Evolutionary conservation across 2,888 invertebrate species (phyloP).

Genomic region (Cheilosia impressa): DNA sequence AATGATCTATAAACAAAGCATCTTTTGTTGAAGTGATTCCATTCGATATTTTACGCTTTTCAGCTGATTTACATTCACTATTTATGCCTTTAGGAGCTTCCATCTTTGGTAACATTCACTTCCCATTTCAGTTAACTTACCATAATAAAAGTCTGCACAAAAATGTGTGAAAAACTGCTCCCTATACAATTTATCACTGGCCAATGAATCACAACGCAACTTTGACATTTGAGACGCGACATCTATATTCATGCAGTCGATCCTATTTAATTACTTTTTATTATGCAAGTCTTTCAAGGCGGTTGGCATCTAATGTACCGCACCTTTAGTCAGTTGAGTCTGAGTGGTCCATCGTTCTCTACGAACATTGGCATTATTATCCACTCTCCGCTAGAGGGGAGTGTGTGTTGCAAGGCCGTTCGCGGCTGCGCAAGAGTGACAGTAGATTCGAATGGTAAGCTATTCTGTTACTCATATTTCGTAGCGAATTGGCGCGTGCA

Average conservation of each 20-base stretch:
- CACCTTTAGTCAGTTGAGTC: constrained; percentile 26
- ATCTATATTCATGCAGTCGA: constrained; percentile 9
- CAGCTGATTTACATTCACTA: constrained; percentile 49
- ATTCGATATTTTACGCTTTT: constrained; percentile 57
- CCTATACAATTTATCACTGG: constrained; percentile 5
- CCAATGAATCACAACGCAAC: constrained; percentile 59
- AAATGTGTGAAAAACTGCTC: constrained; percentile 43
- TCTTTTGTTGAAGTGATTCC: constrained; percentile 53
- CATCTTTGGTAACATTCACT: constrained; percentile 51
- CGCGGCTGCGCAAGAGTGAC: constrained; percentile 29
- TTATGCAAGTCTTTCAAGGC: constrained; percentile 71
- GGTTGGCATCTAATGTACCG: constrained; percentile 41
- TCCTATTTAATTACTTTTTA: constrained; percentile 55
- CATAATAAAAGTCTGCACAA: not conserved
- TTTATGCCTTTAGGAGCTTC: constrained; percentile 28
- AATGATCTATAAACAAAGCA: constrained; percentile 36
- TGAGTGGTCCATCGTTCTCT: constrained; percentile 55
- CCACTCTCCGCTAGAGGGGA: constrained; percentile 15
- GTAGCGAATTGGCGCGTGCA: constrained; percentile 19
- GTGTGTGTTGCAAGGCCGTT: constrained; percentile 60
- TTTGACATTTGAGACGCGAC: constrained; percentile 65
- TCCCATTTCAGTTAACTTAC: constrained; percentile 39
- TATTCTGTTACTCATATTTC: constrained; percentile 44
- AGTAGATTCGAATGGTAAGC: constrained; percentile 32
- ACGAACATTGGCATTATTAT: constrained; percentile 18